Conservation (phyloP, 2,113 vertebrate species). For the Vidua macroura region DNA sequence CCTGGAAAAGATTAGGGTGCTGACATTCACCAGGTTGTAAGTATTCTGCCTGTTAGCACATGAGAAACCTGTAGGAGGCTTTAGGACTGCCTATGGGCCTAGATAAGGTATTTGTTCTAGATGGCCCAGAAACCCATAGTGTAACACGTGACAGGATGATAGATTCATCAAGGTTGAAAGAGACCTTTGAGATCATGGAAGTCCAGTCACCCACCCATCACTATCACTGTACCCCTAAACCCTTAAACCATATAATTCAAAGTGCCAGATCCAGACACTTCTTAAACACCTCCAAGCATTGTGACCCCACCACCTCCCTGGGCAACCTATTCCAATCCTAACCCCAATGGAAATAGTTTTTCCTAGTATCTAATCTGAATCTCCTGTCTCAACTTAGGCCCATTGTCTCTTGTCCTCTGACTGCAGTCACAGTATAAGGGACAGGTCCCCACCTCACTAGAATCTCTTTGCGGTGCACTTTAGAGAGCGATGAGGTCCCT, state of each 20-base stretch:
- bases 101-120: neutral
- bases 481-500: fast-evolving
- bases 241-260: neutral
- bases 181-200: neutral
- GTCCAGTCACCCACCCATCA: neutral
- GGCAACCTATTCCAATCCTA: neutral
- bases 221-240: neutral
- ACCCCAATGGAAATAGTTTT: neutral
- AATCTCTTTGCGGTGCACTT: neutral
- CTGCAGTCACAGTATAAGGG: neutral
- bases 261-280: neutral
- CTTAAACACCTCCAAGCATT: neutral
- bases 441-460: neutral
- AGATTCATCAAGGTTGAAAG: neutral
- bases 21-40: neutral
- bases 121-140: neutral
- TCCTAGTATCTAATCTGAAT: neutral
- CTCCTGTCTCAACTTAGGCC: neutral
- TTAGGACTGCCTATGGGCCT: neutral
- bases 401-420: neutral
- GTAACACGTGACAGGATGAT: neutral
- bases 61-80: neutral
- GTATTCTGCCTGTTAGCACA: neutral
- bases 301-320: too few species aligned
- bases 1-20: neutral